phyloP scores from a whole-genome alignment of 2,888 invertebrate genomes.

The Hydriomena furcata region DNA sequence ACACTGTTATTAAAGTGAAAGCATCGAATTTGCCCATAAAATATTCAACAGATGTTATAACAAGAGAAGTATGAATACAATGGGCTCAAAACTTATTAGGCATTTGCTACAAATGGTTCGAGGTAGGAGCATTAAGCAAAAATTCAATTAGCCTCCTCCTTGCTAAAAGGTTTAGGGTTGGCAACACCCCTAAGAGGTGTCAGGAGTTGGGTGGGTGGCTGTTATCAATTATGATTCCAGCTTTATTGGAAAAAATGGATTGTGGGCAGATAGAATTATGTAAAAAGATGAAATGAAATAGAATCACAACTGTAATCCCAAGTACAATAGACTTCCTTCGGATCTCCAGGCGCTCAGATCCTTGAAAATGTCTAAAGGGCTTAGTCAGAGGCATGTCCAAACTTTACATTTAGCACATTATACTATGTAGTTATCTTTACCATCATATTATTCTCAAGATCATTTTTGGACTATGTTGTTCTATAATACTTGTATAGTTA shows the following conservation, averaged over 20 bases:
- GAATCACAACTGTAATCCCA: too few species aligned
- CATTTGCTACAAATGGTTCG: slow-evolving; percentile 3
- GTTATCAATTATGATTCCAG: background rate
- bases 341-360: too few species aligned
- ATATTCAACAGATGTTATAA: background rate
- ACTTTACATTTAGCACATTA: too few species aligned
- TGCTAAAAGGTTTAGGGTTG: slow-evolving; percentile 14
- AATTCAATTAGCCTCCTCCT: slow-evolving; percentile 21
- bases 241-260: background rate
- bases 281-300: too few species aligned
- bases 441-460: too few species aligned
- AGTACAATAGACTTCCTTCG: too few species aligned
- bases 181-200: too few species aligned
- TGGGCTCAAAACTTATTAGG: background rate
- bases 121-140: slow-evolving; percentile 14
- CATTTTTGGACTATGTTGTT: too few species aligned
- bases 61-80: background rate
- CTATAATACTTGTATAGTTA: too few species aligned
- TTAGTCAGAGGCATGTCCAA: too few species aligned
- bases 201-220: slow-evolving; percentile 12
- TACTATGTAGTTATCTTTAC: too few species aligned
- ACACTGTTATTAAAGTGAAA: background rate
- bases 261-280: background rate
- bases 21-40: background rate
- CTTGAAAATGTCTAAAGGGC: too few species aligned